Evolutionary conservation across 2,797 vertebrate genomes (phyloP), one percentile per base, ranked within the genome.

Genomic region (Ceryle rudis): DNA sequence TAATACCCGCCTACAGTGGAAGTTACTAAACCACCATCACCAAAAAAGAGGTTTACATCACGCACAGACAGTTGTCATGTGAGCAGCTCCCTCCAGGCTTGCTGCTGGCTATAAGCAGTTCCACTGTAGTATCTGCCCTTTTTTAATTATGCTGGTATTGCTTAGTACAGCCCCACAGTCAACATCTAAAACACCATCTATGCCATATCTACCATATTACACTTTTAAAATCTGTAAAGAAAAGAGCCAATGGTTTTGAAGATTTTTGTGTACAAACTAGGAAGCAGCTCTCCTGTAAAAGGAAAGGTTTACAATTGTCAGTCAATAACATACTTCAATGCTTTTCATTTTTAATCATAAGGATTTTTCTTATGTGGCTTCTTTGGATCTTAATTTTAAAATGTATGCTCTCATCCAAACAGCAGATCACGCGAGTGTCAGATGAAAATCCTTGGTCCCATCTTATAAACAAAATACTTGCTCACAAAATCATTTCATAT

Each of bases 1-100:
- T 91, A 97, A 95, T 86, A 87, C 29, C 58, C 66, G 65, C 83
- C 78, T 84, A 77, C 87, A 93, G 75, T 93, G 82, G 93, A 97
- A 97, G 83, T 86, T 88, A 91, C 35, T 84, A 79, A 67, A 60
- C 73, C 65, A 64, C 44, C 46, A 67, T 64, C 66, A 49, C 35
- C 49, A 86, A 90, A 35, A 96, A 75, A 70, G 64, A 84, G 80
- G 79, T 91, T 95, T 96, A 54, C 33, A 60, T 93, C 81, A 37
- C 85, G 70, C 11, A 6, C 57, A 60, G 80, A 94, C 46, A 39
- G 88, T 55, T 3, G 11, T 81, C 23, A 14, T 39, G 51, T 80
- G 19, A 72, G 84, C 51, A 73, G 26, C 28, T 79, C 35, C 62
- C 49, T 70, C 31, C 64, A 62, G 61, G 26, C 42, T 80, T 67